These are phyloP conservation scores for Carabus problematicus DNA, from an alignment of 2,888 invertebrate species.

Conservation along the genomic window DNA sequence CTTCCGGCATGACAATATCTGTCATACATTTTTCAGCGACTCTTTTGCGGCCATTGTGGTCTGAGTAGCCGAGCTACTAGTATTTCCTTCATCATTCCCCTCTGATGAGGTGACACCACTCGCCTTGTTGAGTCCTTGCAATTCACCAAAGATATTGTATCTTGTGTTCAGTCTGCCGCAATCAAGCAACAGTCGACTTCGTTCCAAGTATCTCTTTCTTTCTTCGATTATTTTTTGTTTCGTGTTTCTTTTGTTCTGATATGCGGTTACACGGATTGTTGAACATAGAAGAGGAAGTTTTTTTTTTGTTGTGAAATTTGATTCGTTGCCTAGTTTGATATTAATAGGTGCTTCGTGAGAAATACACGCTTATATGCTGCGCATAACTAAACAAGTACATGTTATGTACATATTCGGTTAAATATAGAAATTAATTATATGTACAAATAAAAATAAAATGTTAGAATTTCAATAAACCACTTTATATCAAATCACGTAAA, in stretches of 20 bases:
- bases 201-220: conserved; percentile 10
- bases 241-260: conserved; percentile 26
- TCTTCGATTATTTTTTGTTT: conserved; percentile 21
- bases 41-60: conserved; percentile 45
- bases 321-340: conserved; percentile 24
- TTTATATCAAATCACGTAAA: too few species aligned
- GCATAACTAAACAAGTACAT: too few species aligned
- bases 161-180: conserved; percentile 16
- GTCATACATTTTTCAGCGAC: conserved; percentile 54
- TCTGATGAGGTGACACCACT: conserved; percentile 2
- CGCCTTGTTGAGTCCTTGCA: conserved; percentile 4
- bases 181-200: conserved; percentile 22
- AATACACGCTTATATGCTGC: too few species aligned
- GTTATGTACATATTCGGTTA: too few species aligned
- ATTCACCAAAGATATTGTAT: conserved; percentile 25
- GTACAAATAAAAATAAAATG: too few species aligned
- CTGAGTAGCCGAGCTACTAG: not conserved
- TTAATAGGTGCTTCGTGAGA: conserved; percentile 17
- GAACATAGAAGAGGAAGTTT: conserved; percentile 7
- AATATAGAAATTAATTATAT: too few species aligned
- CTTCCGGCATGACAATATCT: conserved; percentile 54
- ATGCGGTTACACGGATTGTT: conserved; percentile 33
- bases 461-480: too few species aligned
- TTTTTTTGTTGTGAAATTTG: conserved; percentile 32
- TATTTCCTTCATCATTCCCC: conserved; percentile 24